Evolutionary conservation across 2,797 vertebrate genomes (phyloP), one percentile per base, ranked within the genome.

Genomic region (Notoglanidium macrostoma): DNA sequence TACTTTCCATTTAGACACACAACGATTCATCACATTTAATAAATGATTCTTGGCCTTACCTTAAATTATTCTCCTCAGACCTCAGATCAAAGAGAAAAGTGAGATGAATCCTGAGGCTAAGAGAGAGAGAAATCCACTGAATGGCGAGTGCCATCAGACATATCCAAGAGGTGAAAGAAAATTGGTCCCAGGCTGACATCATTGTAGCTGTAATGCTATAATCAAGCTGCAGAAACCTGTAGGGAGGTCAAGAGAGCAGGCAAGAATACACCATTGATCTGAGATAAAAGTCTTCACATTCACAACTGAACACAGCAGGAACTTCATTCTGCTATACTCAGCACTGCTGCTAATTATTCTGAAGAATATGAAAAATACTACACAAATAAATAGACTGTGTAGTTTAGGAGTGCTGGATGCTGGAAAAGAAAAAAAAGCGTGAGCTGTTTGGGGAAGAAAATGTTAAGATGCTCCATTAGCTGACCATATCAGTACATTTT

Each of bases 131-230:
- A 77, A 17, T 79, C 59, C 55, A 76, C 55, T 67, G 44, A 80
- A 67, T 29, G 6, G 15, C 44, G 55, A 83, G 32, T 35, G 12
- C 9, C 74, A 76, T 83, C 74, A 87, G 61, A 85, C 65, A 10
- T 11, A 79, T 40, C 72, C 46, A 14, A 83, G 84, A 72, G 68
- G 86, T 85, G 68, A 90, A 73, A 93, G 86, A 89, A 92, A 91
- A 91, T 89, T 88, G 80, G 76, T 85, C 88, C 86, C 80, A 61
- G 63, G 55, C 90, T 82, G 21, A 5, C n/a, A 44, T 51, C 44
- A n/a, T n/a, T n/a, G 84, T 92, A 85, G 90, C 85, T 23, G 82
- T 21, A 29, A 70, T 78, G 85, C 79, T 40, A 46, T 88, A 90
- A 92, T 90, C 82, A 92, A 86, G 35, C 21, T 26, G 29, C 35